Evolutionary conservation across 2,113 vertebrate genomes (phyloP), one percentile per base, ranked within the genome.

Genomic region (Empidonax alnorum): DNA sequence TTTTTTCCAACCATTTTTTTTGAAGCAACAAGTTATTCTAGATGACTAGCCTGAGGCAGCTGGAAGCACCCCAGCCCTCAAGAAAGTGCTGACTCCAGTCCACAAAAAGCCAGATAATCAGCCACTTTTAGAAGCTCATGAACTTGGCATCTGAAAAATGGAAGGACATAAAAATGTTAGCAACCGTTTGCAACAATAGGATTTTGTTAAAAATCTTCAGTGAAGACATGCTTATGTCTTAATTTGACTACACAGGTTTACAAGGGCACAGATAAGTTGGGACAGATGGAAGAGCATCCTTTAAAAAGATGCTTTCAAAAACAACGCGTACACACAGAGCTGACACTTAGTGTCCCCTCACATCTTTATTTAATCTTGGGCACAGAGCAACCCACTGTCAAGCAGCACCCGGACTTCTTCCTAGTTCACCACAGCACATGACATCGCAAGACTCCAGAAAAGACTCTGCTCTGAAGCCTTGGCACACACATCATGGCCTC

Each of bases 21-120:
- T 30, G 0, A 76, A 90, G 83, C 72, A 94, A 80, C 22, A 2
- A 93, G 76, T 89, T 93, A 76, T 66, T 94, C 67, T 85, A 76
- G 84, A 83, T 61, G 49, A 80, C 75, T 94, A 68, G 78, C 90
- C 90, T 5, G 7, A 55, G 90, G 95, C 95, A 85, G 37, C 71
- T 93, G 94, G 88, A 93, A 91, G 88, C 78, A 94, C 78, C 71
- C 59, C 85, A 93, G 49, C 49, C 82, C 94, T 95, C 90, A 69
- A 76, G 41, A 94, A 92, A 95, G 66, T 56, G 85, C 95, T 90
- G 82, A 93, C 92, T 83, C 41, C 42, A 77, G 58, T 41, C 88
- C 72, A 90, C 75, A 85, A 79, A 82, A 76, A 85, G 62, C n/a
- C 78, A 93, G 63, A 90, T 76, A 76, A 90, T 92, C 88, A 94